Conservation (phyloP, 2,888 invertebrate genomes). For the Eupithecia abbreviata region DNA sequence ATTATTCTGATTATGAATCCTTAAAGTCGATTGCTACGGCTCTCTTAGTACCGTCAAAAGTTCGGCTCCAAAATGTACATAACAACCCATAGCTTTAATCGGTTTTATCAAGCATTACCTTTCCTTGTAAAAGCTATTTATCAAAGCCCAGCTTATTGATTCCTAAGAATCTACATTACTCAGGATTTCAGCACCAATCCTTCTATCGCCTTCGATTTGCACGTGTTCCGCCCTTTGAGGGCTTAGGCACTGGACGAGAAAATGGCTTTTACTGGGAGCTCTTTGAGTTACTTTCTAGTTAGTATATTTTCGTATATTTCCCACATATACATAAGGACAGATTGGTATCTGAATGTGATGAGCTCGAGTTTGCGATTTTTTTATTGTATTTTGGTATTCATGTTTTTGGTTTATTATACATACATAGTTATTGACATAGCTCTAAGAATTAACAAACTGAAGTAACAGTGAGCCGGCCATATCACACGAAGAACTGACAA, state of each 20-base stretch:
- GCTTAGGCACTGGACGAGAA: slow-evolving; percentile 16
- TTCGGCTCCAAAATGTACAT: not conserved
- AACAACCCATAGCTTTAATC: not conserved
- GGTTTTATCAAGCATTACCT: not conserved
- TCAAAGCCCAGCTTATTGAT: slow-evolving; percentile 23
- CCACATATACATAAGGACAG: too few species aligned
- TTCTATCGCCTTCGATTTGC: slow-evolving; percentile 52
- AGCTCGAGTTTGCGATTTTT: too few species aligned
- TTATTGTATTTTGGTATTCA: too few species aligned
- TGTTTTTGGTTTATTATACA: too few species aligned
- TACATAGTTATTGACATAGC: too few species aligned
- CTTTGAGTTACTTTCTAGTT: not conserved
- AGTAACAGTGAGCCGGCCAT: too few species aligned
- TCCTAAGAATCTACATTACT: slow-evolving; percentile 31
- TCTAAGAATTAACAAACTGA: too few species aligned
- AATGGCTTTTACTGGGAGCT: not conserved
- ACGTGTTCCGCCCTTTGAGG: slow-evolving; percentile 27
- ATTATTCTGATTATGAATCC: not conserved
- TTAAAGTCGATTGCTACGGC: not conserved
- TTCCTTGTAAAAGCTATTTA: slow-evolving; percentile 14
- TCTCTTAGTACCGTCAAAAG: not conserved
- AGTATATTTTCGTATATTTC: not conserved
- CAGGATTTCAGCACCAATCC: slow-evolving; percentile 23
- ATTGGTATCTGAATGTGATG: too few species aligned
- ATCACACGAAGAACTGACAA: too few species aligned